Evolutionary conservation across 2,797 vertebrate genomes (phyloP).

Genomic region (Paedocypris micromegethes): DNA sequence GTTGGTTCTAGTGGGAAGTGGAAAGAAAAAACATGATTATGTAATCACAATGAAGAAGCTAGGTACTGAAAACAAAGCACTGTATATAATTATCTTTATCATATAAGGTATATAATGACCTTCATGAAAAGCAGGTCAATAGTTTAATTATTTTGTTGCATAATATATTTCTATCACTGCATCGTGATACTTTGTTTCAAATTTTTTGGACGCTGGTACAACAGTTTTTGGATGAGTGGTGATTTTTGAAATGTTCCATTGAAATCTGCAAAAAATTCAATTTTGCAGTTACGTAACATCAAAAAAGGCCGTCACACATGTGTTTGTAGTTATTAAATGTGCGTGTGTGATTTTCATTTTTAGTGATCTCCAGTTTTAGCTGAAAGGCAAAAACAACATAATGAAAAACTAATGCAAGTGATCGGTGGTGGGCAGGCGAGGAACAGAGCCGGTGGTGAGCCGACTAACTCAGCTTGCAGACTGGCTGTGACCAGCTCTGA

Average conservation of each 20-base stretch:
- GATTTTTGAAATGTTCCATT: no score
- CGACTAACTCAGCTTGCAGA: constrained; percentile 6
- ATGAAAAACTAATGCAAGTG: constrained; percentile 1
- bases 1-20: constrained; percentile 54
- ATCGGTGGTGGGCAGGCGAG: not conserved
- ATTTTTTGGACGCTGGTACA: not conserved
- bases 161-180: no score
- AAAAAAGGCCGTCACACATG: constrained; percentile 1
- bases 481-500: constrained; percentile 16
- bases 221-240: no score
- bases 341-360: constrained; percentile 6
- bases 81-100: constrained; percentile 34
- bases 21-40: constrained; percentile 54
- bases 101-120: not conserved
- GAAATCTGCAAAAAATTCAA: no score
- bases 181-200: not conserved
- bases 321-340: constrained; percentile 5
- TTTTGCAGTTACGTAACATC: constrained; percentile 7
- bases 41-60: constrained; percentile 53
- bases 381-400: not conserved
- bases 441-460: constrained; percentile 1
- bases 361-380: not conserved
- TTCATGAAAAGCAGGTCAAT: constrained; percentile 5
- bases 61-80: constrained; percentile 54
- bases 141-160: not conserved